A percentile compares a stretch with the other conserved stretches of the same genome.
Conservation (phyloP, 2,888 invertebrate genomes). For the Lepidochrysops patricia region DNA sequence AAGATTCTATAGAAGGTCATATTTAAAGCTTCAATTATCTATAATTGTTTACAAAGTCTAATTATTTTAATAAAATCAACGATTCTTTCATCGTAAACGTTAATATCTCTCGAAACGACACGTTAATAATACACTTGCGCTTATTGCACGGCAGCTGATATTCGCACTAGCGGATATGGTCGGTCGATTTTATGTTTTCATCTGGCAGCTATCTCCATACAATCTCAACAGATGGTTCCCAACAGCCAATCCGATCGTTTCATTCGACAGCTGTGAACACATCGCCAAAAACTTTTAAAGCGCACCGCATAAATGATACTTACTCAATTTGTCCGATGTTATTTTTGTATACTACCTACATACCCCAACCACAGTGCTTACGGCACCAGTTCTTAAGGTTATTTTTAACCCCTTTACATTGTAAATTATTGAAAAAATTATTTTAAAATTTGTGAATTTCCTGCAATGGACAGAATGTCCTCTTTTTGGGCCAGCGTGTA, state of each 20-base stretch:
- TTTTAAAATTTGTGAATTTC: too few species aligned
- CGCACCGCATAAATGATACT: neutral
- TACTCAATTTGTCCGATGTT: neutral
- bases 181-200: slow-evolving; percentile 21
- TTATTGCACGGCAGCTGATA: slow-evolving; percentile 11
- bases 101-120: neutral
- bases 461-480: too few species aligned
- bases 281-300: neutral
- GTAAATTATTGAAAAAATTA: too few species aligned
- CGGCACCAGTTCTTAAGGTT: too few species aligned
- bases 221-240: slow-evolving; percentile 29
- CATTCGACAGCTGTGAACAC: slow-evolving; percentile 25
- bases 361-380: too few species aligned
- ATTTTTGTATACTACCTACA: neutral
- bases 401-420: too few species aligned
- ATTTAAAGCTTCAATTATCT: too few species aligned
- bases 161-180: neutral
- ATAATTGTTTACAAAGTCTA: too few species aligned
- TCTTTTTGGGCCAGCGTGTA: neutral
- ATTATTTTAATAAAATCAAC: neutral
- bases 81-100: neutral
- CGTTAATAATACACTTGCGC: neutral
- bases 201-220: slow-evolving; percentile 28
- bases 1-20: too few species aligned
- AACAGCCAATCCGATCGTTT: slow-evolving; percentile 24